phyloP scores from a whole-genome alignment of 2,797 vertebrate species.

The Catamblyrhynchus diadema region DNA sequence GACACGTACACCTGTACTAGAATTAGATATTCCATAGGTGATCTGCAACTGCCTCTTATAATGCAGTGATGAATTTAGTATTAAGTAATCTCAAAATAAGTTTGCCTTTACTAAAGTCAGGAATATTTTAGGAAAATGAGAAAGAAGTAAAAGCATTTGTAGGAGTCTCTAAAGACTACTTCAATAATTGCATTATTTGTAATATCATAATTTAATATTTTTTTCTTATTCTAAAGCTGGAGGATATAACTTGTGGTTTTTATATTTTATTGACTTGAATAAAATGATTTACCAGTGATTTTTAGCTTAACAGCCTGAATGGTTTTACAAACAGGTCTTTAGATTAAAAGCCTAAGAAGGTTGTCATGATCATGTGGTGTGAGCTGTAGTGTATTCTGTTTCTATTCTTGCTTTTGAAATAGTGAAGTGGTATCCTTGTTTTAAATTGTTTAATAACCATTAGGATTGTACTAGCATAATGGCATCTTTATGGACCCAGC shows the following conservation, averaged over 20 bases:
- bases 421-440: background rate
- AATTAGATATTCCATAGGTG: background rate
- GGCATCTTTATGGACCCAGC: background rate
- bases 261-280: background rate
- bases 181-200: background rate
- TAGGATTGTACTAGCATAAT: background rate
- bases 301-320: background rate
- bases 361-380: background rate
- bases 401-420: background rate
- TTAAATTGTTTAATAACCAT: background rate
- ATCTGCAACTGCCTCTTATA: background rate
- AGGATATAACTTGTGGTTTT: background rate
- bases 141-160: background rate
- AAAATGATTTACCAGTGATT: background rate
- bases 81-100: background rate
- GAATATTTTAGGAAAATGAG: background rate
- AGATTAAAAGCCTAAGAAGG: background rate
- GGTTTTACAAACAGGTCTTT: background rate
- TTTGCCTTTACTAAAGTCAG: background rate
- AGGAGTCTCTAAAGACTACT: background rate
- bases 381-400: background rate
- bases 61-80: background rate
- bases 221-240: background rate
- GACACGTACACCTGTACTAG: background rate
- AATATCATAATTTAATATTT: background rate